Evolutionary conservation across 2,797 vertebrate genomes (phyloP).

Genomic region (Xenopus petersii): DNA sequence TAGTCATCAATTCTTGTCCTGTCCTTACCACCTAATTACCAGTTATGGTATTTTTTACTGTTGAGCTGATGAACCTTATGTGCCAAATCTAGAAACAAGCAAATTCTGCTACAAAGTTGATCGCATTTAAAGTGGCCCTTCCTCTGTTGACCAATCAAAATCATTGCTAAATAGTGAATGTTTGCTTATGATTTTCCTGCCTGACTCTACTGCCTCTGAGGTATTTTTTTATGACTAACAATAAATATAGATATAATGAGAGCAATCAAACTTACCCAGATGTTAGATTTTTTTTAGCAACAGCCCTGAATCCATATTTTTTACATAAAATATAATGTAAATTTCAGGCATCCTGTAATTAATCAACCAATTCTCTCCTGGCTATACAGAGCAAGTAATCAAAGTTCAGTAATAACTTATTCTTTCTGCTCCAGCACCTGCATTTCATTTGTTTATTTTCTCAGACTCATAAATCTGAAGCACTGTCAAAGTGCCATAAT

Average conservation of each 20-base stretch:
- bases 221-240: neutral
- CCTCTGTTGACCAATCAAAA: neutral
- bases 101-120: constrained; percentile 26
- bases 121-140: neutral
- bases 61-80: no score
- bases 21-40: no score
- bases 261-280: constrained; percentile 23
- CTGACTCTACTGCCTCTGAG: neutral
- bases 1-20: no score
- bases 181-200: neutral
- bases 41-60: no score
- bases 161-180: constrained; percentile 4
- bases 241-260: neutral
- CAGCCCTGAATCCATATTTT: constrained; percentile 16
- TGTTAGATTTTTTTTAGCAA: constrained; percentile 13
- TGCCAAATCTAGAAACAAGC: no score
- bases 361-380: constrained; percentile 82
- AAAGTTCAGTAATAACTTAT: constrained; percentile 93
- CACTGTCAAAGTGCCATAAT: constrained; percentile 91
- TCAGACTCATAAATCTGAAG: constrained; percentile 93
- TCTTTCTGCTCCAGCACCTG: constrained; percentile 98
- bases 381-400: constrained; percentile 87
- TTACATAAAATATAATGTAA: constrained; percentile 70
- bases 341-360: constrained; percentile 79
- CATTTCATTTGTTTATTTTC: constrained; percentile 99